phyloP scores from a whole-genome alignment of 2,888 invertebrate species.

The Eupithecia abbreviata region DNA sequence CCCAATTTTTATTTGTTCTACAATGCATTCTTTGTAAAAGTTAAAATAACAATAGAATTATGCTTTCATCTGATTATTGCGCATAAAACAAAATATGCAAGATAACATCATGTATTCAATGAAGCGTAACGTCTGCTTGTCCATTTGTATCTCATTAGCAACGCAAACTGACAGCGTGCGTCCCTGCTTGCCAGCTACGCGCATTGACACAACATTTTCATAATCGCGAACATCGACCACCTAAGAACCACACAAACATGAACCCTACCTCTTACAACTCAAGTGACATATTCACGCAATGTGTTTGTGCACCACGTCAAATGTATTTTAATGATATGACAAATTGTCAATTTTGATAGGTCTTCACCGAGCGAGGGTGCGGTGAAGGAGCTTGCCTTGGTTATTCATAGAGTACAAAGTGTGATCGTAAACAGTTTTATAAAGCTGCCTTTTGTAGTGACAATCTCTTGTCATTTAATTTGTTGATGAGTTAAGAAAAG shows the following conservation, averaged over 20 bases:
- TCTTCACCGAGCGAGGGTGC: slow-evolving; percentile 42
- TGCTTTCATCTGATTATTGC: neutral
- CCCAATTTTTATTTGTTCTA: neutral
- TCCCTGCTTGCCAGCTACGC: slow-evolving; percentile 45
- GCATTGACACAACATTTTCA: slow-evolving; percentile 68
- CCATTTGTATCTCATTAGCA: slow-evolving; percentile 71
- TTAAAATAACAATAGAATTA: neutral
- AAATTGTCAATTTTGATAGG: slow-evolving; percentile 46
- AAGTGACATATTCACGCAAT: slow-evolving; percentile 26
- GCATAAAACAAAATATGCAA: slow-evolving; percentile 4
- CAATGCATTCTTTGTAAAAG: neutral
- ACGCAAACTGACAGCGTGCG: slow-evolving; percentile 42
- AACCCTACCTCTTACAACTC: slow-evolving; percentile 21
- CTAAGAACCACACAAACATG: slow-evolving; percentile 23
- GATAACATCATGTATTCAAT: slow-evolving; percentile 38
- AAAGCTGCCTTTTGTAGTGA: slow-evolving; percentile 10
- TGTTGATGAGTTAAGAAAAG: neutral
- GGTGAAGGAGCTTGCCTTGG: slow-evolving; percentile 35
- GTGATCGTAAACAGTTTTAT: slow-evolving; percentile 27
- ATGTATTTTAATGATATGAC: slow-evolving; percentile 44
- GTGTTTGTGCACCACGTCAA: slow-evolving; percentile 43
- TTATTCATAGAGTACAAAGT: slow-evolving; percentile 33
- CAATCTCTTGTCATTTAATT: neutral
- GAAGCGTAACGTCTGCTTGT: slow-evolving; percentile 51
- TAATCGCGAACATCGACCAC: slow-evolving; percentile 62